These are phyloP conservation scores for Timema podura DNA, from an alignment of 2,888 invertebrate species.

Conservation along the genomic window DNA sequence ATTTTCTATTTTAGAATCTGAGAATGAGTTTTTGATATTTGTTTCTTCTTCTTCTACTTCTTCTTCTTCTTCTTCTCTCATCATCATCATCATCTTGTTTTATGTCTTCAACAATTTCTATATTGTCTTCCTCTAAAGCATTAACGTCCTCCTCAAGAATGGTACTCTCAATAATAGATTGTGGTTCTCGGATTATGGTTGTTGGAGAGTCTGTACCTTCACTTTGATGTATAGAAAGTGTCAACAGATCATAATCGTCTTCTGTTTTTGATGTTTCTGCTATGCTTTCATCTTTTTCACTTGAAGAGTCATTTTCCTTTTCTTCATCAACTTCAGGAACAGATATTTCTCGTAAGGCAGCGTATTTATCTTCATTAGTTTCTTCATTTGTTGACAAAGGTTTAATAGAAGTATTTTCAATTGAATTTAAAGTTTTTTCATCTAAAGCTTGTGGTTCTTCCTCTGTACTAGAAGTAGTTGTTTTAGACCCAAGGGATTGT, in stretches of 20 bases:
- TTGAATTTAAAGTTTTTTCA: no score
- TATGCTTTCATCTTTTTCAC: conserved; percentile 37
- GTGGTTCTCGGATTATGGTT: conserved; percentile 35
- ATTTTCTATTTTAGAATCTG: conserved; percentile 15
- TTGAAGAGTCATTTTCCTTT: conserved; percentile 36
- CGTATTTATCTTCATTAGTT: conserved; percentile 63
- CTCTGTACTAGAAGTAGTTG: neutral
- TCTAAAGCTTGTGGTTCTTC: no score
- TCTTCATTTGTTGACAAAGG: no score
- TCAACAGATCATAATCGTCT: conserved; percentile 32
- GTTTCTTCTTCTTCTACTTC: conserved; percentile 33
- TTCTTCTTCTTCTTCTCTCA: conserved; percentile 35
- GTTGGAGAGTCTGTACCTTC: conserved; percentile 36
- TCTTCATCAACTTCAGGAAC: conserved; percentile 48
- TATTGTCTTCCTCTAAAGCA: conserved; percentile 34
- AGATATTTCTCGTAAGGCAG: conserved; percentile 65
- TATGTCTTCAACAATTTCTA: no score
- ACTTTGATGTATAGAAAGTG: conserved; percentile 36
- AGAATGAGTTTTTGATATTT: no score
- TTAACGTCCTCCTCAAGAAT: conserved; percentile 38
- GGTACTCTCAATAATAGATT: conserved; percentile 38
- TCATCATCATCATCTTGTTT: no score
- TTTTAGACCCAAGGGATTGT: conserved; percentile 29
- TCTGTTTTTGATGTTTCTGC: conserved; percentile 29
- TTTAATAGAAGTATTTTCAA: no score